A percentile compares a stretch with the other conserved stretches of the same genome.
Evolutionary conservation across 2,888 invertebrate genomes (phyloP).

Genomic region (Alloscopus bannaensis): DNA sequence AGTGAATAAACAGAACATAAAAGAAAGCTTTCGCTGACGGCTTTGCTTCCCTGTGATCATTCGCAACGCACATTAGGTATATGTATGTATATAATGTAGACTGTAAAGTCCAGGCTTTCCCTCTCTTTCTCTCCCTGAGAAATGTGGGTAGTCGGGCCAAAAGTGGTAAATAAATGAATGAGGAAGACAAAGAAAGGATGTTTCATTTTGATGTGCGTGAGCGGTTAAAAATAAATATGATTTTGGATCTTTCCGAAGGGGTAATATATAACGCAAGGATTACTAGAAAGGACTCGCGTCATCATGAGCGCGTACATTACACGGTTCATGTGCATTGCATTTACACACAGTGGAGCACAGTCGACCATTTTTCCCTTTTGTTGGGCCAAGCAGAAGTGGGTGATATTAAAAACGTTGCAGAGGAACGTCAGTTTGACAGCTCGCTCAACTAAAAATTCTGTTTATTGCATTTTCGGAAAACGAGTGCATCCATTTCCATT

Average conservation of each 20-base stretch:
- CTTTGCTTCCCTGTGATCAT: too few species aligned
- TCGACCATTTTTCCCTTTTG: constrained; percentile 35
- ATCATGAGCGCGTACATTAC: constrained; percentile 25
- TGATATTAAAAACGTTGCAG: constrained; percentile 41
- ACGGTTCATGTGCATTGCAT: constrained; percentile 18
- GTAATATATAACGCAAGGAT: constrained; percentile 22
- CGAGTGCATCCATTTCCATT: neutral
- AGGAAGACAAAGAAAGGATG: constrained; percentile 41
- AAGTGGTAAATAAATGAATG: constrained; percentile 19
- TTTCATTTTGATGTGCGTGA: constrained; percentile 35
- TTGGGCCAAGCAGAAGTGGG: neutral
- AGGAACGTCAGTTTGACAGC: constrained; percentile 63
- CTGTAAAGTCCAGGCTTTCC: too few species aligned
- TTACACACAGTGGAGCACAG: constrained; percentile 26
- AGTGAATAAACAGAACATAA: constrained; percentile 32
- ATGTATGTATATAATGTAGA: too few species aligned
- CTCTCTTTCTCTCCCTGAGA: too few species aligned
- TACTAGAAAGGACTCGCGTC: constrained; percentile 48
- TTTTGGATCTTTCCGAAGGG: constrained; percentile 50
- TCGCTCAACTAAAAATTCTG: constrained; percentile 67
- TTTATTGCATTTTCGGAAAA: constrained; percentile 56
- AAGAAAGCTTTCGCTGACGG: constrained; percentile 28
- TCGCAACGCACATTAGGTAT: too few species aligned
- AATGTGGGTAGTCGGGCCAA: too few species aligned
- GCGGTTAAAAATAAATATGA: constrained; percentile 40